A percentile compares a stretch with the other conserved stretches of the same genome.
Conservation (phyloP, 2,888 invertebrate species). For the Opisthograptis luteolata region DNA sequence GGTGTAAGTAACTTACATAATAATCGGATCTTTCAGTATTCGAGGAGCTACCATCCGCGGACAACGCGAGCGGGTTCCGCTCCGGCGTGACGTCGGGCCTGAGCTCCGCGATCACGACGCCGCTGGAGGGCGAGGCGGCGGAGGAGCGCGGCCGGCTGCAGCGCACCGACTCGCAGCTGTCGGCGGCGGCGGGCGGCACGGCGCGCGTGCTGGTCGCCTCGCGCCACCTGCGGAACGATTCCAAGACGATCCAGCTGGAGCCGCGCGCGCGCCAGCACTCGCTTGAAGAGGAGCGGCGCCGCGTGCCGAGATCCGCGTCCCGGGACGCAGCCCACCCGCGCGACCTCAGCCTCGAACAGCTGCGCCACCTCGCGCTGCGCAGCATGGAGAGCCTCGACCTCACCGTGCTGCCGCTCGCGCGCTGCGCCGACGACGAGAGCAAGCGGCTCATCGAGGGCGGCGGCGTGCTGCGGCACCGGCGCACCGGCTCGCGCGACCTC, state of each 20-base stretch:
- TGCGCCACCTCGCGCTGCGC: constrained; percentile 74
- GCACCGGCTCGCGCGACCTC: constrained; percentile 85
- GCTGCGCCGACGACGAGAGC: constrained; percentile 74
- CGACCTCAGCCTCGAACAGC: constrained; percentile 76
- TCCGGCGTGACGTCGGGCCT: constrained; percentile 70
- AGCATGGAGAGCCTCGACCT: constrained; percentile 78
- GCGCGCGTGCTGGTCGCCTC: constrained; percentile 80
- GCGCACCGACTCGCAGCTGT: constrained; percentile 75
- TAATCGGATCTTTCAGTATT: too few species aligned
- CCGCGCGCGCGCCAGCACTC: constrained; percentile 79
- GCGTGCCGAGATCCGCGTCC: constrained; percentile 76
- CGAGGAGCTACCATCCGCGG: constrained; percentile 87
- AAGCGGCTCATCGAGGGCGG: constrained; percentile 74
- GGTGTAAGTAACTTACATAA: too few species aligned
- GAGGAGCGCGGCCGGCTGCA: constrained; percentile 52
- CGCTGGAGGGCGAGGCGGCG: constrained; percentile 54
- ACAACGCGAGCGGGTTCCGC: constrained; percentile 78
- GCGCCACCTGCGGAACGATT: constrained; percentile 85
- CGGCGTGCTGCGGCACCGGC: constrained; percentile 82
- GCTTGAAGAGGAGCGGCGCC: constrained; percentile 54
- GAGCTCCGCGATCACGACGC: constrained; percentile 71
- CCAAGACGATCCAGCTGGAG: constrained; percentile 86
- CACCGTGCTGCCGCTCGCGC: constrained; percentile 65
- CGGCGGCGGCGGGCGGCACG: constrained; percentile 55
- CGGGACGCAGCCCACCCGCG: constrained; percentile 71